Base-by-base conservation (phyloP, 2,797 vertebrate species). In the Lophius americanus region DNA sequence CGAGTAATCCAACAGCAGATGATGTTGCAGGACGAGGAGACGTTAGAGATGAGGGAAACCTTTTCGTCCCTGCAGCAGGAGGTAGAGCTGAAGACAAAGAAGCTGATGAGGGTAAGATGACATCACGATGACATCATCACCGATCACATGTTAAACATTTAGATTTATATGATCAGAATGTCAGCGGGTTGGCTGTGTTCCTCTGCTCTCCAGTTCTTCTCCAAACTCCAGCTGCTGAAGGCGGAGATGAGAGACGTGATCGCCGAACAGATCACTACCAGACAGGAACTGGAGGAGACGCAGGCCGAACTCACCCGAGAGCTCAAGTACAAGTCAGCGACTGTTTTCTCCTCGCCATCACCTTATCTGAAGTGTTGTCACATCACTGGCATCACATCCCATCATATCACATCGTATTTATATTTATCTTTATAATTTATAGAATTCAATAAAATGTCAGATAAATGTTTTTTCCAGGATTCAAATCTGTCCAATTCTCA, bases 1-100 rank as follows among this genome's bases (percentile, higher is more conserved):
- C 75, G 96, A 51, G 97, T 97, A 81, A 98, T 99, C 76, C 96
- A 96, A 88, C 98, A 98, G 92, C 93, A 97, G 93, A 92, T 99
- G 95, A 73, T 98, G 85, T 83, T 96, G 63, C 93, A 95, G 68
- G 97, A 98, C 0, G 98, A 99, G 88, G 97, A 98, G 91, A 96
- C 96, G 3, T 85, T 96, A 88, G 97, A 99, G 77, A 95, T 99
- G 76, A 95, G 92, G 49, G 98, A 97, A 72, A 99, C 97, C 0
- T 99, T 94, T 88, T 96, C 95, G 0, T 96, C 96, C 64, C 89
- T 99, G 85, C 98, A 99, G 87, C 98, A 99, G 88, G 98, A 99
- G 90, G 96, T 98, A 74, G 98, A 98, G 79, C 93, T 96, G 43
- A 99, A 99, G 88, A 99, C 97, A 82, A 98, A 97, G 91, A 99